phyloP scores from a whole-genome alignment of 2,113 vertebrate genomes.

The Tringa solitaria region DNA sequence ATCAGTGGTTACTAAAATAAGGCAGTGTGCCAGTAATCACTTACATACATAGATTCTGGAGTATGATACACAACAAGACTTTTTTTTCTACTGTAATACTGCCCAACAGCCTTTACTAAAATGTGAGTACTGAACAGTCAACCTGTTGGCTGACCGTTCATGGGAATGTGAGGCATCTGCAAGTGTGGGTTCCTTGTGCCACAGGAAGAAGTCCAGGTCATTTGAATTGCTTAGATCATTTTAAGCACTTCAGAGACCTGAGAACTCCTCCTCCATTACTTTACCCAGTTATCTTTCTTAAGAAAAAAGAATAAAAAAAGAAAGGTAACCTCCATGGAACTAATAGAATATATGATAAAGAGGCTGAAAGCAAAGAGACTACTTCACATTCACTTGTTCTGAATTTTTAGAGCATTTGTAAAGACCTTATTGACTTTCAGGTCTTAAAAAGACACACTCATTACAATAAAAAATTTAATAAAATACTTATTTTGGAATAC shows the following conservation, averaged over 20 bases:
- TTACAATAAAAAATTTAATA: background rate
- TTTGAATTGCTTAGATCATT: background rate
- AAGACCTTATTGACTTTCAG: background rate
- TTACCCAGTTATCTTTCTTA: background rate
- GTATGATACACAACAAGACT: background rate
- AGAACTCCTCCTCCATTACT: background rate
- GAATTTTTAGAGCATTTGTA: background rate
- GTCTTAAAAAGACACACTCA: background rate
- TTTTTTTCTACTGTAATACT: background rate
- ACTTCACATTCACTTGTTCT: background rate
- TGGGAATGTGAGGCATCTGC: background rate
- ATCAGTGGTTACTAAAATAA: background rate
- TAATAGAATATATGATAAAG: background rate
- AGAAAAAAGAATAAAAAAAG: background rate
- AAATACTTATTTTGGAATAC: background rate
- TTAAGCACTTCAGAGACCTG: background rate
- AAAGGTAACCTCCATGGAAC: background rate
- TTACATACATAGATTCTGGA: background rate
- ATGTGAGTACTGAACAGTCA: background rate
- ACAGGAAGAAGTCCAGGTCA: background rate
- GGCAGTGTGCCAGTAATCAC: background rate
- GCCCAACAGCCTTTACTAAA: background rate
- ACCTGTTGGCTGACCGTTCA: background rate
- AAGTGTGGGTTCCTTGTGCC: background rate
- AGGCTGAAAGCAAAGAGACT: background rate